Base-by-base conservation (phyloP, 2,888 invertebrate species). In the Sisyra terminalis region DNA sequence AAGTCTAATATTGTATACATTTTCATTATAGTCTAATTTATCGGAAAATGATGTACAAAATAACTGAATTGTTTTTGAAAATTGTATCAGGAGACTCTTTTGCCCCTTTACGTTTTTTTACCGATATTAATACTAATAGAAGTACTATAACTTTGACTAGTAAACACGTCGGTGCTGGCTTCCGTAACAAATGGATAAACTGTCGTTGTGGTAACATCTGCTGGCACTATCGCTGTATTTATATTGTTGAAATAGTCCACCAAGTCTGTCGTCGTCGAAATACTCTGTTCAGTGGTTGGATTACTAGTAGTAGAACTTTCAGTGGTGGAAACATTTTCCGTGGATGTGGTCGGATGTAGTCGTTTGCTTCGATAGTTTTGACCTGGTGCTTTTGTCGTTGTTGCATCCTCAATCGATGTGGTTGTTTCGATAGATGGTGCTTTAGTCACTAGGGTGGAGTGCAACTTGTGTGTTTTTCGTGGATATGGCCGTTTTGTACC, bases 91-190 rank as follows among this genome's bases (percentile, higher is more conserved):
- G 7, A 34, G n/a, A 34, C n/a, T 34, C 36, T 43, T 15, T 16
- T 44, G 24, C 10, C 41, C 18, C 42, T 50, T 52, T 8, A 37
- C 17, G 11, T 13, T 9, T 15, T 10, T 30, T 39, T 65, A 38
- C 69, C 69, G 7, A 71, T 61, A 52, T 68, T 61, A 41, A 66
- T 61, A 53, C 67, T 71, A 4, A 70, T 65, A 2, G 70, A 70
- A 39, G 68, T 70, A 46, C 64, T 64, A 10, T 63, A 64, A 43
- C 70, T 70, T 51, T 67, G 67, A 46, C 64, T 65, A 7, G 64
- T 65, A 30, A 51, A 48, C 24, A 60, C 48, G 35, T 50, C 48
- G 24, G 34, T 11, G 11, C n/a, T 8, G 8, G 16, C 16, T 37
- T 37, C 37, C 5, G 16, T 37, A 36, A 18, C 16, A 3, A 17